phyloP scores from a whole-genome alignment of 2,888 invertebrate genomes.

The Oscheius myriophilus region DNA sequence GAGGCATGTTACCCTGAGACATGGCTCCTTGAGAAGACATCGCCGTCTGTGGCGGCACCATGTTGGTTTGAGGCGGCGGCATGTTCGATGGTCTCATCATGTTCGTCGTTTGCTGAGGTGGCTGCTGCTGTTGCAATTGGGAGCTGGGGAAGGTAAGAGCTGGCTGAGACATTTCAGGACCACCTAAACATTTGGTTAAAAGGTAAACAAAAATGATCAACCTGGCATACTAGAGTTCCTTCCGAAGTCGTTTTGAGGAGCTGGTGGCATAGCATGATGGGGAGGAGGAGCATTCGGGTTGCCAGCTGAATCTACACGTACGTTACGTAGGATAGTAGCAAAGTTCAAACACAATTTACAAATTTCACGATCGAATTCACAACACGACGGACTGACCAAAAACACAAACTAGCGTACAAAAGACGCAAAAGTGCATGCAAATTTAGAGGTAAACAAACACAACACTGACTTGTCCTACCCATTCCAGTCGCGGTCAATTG shows the following conservation, averaged over 20 bases:
- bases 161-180: not conserved
- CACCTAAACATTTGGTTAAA: too few species aligned
- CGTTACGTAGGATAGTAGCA: too few species aligned
- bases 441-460: slow-evolving; percentile 3
- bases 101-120: slow-evolving; percentile 9
- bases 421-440: slow-evolving; percentile 15
- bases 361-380: too few species aligned
- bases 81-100: slow-evolving; percentile 14
- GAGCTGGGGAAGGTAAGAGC: not conserved
- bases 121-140: slow-evolving; percentile 22
- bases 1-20: too few species aligned
- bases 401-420: slow-evolving; percentile 12
- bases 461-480: slow-evolving; percentile 28
- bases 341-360: too few species aligned
- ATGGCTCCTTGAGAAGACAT: too few species aligned
- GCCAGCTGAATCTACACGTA: slow-evolving; percentile 2
- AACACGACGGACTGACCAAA: not conserved
- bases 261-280: not conserved
- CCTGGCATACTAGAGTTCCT: not conserved
- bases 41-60: too few species aligned
- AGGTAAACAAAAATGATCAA: not conserved
- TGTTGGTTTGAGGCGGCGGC: too few species aligned
- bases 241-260: not conserved
- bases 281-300: not conserved
- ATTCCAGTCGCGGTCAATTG: slow-evolving; percentile 16